phyloP scores from a whole-genome alignment of 2,888 invertebrate genomes.

The Macropis europaea region DNA sequence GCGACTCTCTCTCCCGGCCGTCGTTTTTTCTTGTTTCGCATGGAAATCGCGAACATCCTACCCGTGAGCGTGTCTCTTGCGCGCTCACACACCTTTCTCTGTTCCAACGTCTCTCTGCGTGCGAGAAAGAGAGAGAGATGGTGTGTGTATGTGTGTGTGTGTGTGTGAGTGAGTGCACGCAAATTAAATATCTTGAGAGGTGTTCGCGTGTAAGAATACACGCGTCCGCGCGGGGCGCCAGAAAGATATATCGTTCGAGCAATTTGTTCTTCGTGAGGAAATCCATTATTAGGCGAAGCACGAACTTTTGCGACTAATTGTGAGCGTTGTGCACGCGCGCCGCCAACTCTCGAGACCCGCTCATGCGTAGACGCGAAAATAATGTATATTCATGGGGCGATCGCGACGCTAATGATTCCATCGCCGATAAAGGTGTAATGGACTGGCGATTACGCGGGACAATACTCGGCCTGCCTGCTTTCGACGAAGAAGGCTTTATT shows the following conservation, averaged over 20 bases:
- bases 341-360: neutral
- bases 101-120: too few species aligned
- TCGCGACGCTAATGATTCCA: slow-evolving; percentile 32
- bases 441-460: slow-evolving; percentile 4
- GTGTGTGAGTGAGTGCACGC: slow-evolving; percentile 58
- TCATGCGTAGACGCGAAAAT: slow-evolving; percentile 36
- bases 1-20: slow-evolving; percentile 7
- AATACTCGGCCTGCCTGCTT: slow-evolving; percentile 1
- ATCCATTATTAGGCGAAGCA: slow-evolving; percentile 76
- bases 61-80: slow-evolving; percentile 17
- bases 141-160: neutral
- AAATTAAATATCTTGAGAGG: slow-evolving; percentile 73
- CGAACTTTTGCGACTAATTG: slow-evolving; percentile 71
- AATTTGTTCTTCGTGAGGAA: slow-evolving; percentile 76
- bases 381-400: slow-evolving; percentile 35
- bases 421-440: slow-evolving; percentile 30
- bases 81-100: too few species aligned
- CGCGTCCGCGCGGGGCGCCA: slow-evolving; percentile 68
- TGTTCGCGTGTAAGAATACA: slow-evolving; percentile 71
- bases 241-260: slow-evolving; percentile 75
- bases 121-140: slow-evolving; percentile 20
- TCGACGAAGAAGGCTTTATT: too few species aligned
- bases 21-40: slow-evolving; percentile 15
- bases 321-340: slow-evolving; percentile 48
- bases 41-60: slow-evolving; percentile 40